Conservation (phyloP, 2,888 invertebrate genomes). For the Aspidiotus destructor region DNA sequence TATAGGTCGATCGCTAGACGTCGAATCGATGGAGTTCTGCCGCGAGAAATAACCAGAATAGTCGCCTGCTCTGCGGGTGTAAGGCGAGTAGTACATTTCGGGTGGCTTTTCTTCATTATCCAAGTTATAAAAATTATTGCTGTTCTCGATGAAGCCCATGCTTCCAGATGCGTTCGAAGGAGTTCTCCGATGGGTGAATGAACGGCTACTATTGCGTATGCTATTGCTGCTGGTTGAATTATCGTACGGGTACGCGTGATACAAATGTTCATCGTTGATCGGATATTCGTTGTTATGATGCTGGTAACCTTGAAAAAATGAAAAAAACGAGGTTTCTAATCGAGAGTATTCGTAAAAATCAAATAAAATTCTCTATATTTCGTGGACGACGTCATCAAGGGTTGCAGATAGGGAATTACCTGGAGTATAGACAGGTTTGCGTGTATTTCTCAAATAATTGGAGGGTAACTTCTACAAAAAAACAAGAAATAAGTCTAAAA, state of each 20-base stretch:
- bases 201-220: slow-evolving; percentile 31
- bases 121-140: background rate
- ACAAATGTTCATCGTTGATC: slow-evolving; percentile 37
- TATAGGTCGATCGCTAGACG: slow-evolving; percentile 49
- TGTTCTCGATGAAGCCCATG: slow-evolving; percentile 5
- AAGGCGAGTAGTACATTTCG: slow-evolving; percentile 32
- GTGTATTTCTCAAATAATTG: no score
- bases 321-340: background rate
- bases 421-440: no score
- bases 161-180: slow-evolving; percentile 62
- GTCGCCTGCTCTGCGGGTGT: slow-evolving; percentile 33
- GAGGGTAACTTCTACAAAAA: background rate
- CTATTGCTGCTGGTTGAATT: slow-evolving; percentile 44
- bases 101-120: slow-evolving; percentile 11
- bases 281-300: slow-evolving; percentile 27
- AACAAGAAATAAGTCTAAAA: background rate
- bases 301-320: slow-evolving; percentile 37
- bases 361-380: no score
- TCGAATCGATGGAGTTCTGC: slow-evolving; percentile 41
- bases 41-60: slow-evolving; percentile 37
- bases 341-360: no score
- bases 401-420: no score
- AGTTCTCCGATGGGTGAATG: slow-evolving; percentile 57
- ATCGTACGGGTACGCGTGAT: slow-evolving; percentile 46
- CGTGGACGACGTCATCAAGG: no score